Evolutionary conservation across 2,113 vertebrate species (phyloP).

Genomic region (Xenopus laevis): DNA sequence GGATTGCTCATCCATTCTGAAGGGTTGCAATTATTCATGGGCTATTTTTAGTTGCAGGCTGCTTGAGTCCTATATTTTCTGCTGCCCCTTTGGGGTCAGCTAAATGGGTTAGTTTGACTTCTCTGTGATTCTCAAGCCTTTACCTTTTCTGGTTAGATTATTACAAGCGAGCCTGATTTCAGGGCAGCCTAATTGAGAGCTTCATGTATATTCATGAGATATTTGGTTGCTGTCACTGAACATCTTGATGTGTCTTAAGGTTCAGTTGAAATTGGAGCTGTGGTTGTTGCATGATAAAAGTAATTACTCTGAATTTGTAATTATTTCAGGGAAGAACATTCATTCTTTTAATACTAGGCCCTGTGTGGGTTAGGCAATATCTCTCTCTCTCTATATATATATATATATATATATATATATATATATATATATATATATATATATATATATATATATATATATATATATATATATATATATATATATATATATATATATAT

Average conservation of each 20-base stretch:
- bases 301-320: neutral
- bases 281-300: constrained; percentile 13
- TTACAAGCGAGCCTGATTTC: constrained; percentile 32
- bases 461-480: too few species aligned
- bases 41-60: constrained; percentile 21
- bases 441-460: too few species aligned
- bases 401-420: too few species aligned
- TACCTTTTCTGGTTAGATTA: constrained; percentile 6
- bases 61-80: constrained; percentile 14
- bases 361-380: too few species aligned
- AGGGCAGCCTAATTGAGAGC: constrained; percentile 37
- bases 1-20: constrained; percentile 23
- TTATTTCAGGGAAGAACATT: neutral
- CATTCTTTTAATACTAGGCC: constrained; percentile 12
- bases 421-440: too few species aligned
- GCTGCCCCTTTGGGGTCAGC: constrained; percentile 30
- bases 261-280: constrained; percentile 2
- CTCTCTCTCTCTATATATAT: too few species aligned
- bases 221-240: constrained; percentile 32
- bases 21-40: constrained; percentile 33
- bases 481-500: too few species aligned
- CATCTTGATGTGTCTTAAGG: neutral
- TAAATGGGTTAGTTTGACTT: constrained; percentile 40
- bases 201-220: constrained; percentile 49
- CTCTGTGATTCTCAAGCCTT: constrained; percentile 17